Evolutionary conservation across 1,140 invertebrate genomes (phyloP).

Genomic region (Wiebesia pumilae): DNA sequence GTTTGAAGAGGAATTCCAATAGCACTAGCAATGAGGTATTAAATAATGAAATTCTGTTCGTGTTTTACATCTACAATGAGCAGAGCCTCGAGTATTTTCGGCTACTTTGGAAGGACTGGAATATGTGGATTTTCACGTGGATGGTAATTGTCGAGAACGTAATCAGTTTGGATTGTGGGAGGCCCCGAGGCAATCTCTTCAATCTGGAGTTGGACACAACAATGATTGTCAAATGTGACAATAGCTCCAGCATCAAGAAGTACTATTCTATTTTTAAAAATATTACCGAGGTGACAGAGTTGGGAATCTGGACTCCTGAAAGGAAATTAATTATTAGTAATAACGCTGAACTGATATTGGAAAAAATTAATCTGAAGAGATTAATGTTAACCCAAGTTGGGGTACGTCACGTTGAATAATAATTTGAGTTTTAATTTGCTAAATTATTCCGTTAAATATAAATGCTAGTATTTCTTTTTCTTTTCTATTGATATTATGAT

Average conservation of each 20-base stretch:
- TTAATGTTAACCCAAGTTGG: background rate
- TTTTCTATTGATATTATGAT: too few relatives aligned
- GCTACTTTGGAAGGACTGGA: background rate
- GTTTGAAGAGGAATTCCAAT: background rate
- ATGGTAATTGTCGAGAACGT: background rate
- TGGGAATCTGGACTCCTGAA: background rate
- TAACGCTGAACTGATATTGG: background rate
- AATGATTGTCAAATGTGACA: background rate
- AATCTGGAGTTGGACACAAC: background rate
- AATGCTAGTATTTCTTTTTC: too few relatives aligned
- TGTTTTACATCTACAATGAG: background rate
- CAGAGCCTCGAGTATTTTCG: background rate
- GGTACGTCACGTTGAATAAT: background rate
- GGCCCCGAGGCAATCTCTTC: background rate
- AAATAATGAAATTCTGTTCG: background rate
- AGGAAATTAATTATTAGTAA: background rate
- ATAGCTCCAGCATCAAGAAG: background rate
- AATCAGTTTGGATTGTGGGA: background rate
- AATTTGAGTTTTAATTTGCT: too few relatives aligned
- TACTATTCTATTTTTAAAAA: background rate
- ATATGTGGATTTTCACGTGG: background rate
- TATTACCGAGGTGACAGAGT: background rate
- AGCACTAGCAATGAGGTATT: background rate
- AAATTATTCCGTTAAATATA: too few relatives aligned
- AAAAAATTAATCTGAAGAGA: slow-evolving; percentile 8